Base-by-base conservation (phyloP, 2,888 invertebrate species). In the Abrostola triplasia region DNA sequence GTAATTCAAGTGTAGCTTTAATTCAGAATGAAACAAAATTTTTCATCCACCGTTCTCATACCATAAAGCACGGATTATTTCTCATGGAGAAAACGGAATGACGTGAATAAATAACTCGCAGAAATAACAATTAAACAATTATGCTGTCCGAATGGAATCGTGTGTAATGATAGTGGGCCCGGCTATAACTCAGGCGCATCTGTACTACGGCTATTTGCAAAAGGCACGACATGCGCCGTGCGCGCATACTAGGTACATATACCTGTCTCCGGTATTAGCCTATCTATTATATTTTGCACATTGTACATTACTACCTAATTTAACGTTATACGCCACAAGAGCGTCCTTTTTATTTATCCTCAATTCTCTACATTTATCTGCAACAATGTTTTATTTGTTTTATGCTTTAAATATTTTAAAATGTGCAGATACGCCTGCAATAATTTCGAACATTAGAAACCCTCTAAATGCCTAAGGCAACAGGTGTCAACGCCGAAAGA, bases 61-160 rank as follows among this genome's bases (percentile, higher is more conserved):
- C 83, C 90, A 92, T 93, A 92, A 87, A 81, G 89, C 91, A 92
- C 91, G 81, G 85, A 80, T 81, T 82, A 73, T 88, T 91, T 92
- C 93, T 90, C 90, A 89, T 91, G 91, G 88, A 87, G 89, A 91
- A 80, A 89, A 88, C 84, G 84, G 84, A 92, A 92, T 94, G 93
- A 95, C 90, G 94, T 92, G 92, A 92, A 95, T 94, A 94, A 95
- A 95, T 95, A 95, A 95, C 95, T 92, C 82, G 91, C 90, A 93
- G 94, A 94, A 94, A 95, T 95, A 95, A 95, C 95, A 95, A 95
- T 95, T 95, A 95, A 95, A 95, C 94, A 95, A 95, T 95, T 95
- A 95, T 93, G 91, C 90, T 95, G 95, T 95, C 95, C 89, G 93
- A 95, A 94, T 95, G 95, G 93, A 95, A 95, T 95, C 95, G 95